Base-by-base conservation (phyloP, 2,113 vertebrate genomes). In the Pampusana beccarii region DNA sequence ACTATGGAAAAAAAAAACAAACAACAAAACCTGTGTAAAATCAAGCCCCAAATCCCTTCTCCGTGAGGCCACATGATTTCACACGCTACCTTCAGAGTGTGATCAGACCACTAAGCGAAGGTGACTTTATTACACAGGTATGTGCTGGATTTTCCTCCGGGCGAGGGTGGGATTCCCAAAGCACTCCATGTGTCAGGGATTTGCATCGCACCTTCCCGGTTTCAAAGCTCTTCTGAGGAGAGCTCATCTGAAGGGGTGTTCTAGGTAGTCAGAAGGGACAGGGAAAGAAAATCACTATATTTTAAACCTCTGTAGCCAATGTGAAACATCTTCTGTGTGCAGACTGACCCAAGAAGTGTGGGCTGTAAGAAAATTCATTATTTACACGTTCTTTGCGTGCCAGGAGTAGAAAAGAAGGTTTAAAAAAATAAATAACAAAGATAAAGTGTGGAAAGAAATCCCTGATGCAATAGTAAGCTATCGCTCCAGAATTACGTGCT, bases 401-500 rank as follows among this genome's bases (percentile, higher is more conserved):
- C 16, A 51, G 36, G 31, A 84, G 34, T 4, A 66, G 17, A 77
- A 91, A 92, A 85, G 31, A 70, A 38, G 12, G 25, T 28, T 66
- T 8, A 73, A 66, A 25, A 5, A 90, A 95, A 66, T 60, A 75
- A 62, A 78, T 14, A 89, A 33, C 7, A 44, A 50, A 88, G 51
- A 44, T 21, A 33, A 1, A 4, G 6, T 44, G 44, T 28, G 57
- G 23, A 75, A 67, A 3, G 3, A 89, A 85, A 62, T 77, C 40
- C 36, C 60, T 96, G 90, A 82, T 73, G 94, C 87, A 97, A 96
- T 9, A 77, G 20, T 31, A 58, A 83, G 20, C 16, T 80, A 86
- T 81, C 2, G 0, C 91, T 86, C 75, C 69, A 75, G 65, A 91
- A 81, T 56, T 81, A 89, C 23, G 0, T 51, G 44, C 73, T 72